Evolutionary conservation across 2,113 vertebrate species (phyloP), one percentile per base, ranked within the genome.

Genomic region (Crotalus viridis): DNA sequence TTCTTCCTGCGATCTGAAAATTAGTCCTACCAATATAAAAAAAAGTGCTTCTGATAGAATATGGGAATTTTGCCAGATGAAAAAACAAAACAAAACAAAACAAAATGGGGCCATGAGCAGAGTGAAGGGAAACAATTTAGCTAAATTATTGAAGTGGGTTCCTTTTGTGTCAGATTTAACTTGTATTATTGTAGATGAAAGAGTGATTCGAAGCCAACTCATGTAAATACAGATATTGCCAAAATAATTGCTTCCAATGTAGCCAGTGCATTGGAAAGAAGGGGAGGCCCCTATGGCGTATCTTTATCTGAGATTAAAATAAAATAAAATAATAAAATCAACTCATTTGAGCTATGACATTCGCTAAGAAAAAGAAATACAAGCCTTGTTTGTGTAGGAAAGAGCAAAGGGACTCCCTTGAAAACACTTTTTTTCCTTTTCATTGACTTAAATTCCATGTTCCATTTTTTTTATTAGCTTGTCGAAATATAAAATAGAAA

Each of bases 1-100:
- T 94, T 92, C 54, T 86, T 94, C 22, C 57, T 74, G 56, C 91
- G 12, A 88, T 88, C 12, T 89, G 91, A 94, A 88, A 1, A 92
- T 54, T 59, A 89, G 2, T 15, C 39, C 57, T 52, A 28, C 17
- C 56, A 55, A 1, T 8, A 8, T 51, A 51, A 51, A 51, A 51
- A 86, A 90, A 7, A 13, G 46, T 52, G 59, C 46, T 88, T 3
- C 8, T 48, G 4, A 57, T 26, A 33, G 54, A 28, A 2, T 0
- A 28, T 10, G 85, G 26, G 64, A n/a, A 93, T 39, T 59, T 89
- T 0, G 0, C 59, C 81, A 93, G 9, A 22, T 46, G 28, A 51
- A 88, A 51, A 33, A n/a, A 13, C 13, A 9, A 51, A 51, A 51
- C 8, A 51, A 51, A 51, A 51, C 1, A 9, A 51, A 51, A 51